A percentile compares a stretch with the other conserved stretches of the same genome.
Conservation (phyloP, 2,797 vertebrate genomes). For the Epinephelus awoara region DNA sequence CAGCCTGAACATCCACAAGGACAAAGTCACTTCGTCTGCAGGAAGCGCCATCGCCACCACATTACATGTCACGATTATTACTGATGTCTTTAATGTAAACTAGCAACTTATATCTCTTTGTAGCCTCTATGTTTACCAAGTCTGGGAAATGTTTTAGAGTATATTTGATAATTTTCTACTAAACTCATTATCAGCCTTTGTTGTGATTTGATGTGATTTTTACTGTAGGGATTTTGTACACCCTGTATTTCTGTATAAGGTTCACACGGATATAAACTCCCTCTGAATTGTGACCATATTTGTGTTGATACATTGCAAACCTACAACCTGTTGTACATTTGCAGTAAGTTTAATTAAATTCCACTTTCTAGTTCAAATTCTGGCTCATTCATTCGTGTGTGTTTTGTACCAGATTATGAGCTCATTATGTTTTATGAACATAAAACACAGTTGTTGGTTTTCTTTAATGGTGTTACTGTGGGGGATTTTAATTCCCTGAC, state of each 20-base stretch:
- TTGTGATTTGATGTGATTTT: background rate
- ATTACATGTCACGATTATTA: background rate
- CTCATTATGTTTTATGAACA: background rate
- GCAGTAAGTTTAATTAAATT: too few relatives aligned
- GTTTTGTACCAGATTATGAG: background rate
- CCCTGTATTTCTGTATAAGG: background rate
- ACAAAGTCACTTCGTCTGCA: background rate
- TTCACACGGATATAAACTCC: background rate
- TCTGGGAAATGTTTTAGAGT: background rate
- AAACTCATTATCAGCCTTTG: background rate
- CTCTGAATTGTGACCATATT: background rate
- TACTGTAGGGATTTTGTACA: background rate
- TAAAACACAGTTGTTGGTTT: background rate
- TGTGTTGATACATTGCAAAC: background rate
- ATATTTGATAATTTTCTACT: background rate
- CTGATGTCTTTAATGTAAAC: background rate
- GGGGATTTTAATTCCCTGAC: background rate
- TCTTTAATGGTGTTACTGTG: background rate
- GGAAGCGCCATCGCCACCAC: background rate
- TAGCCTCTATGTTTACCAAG: background rate
- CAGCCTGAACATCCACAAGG: conserved; percentile 86
- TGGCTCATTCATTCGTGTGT: background rate
- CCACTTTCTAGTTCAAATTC: background rate
- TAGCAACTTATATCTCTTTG: background rate
- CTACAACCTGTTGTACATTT: background rate